Evolutionary conservation across 2,113 vertebrate genomes (phyloP), one percentile per base, ranked within the genome.

Genomic region (Scolopax mira): DNA sequence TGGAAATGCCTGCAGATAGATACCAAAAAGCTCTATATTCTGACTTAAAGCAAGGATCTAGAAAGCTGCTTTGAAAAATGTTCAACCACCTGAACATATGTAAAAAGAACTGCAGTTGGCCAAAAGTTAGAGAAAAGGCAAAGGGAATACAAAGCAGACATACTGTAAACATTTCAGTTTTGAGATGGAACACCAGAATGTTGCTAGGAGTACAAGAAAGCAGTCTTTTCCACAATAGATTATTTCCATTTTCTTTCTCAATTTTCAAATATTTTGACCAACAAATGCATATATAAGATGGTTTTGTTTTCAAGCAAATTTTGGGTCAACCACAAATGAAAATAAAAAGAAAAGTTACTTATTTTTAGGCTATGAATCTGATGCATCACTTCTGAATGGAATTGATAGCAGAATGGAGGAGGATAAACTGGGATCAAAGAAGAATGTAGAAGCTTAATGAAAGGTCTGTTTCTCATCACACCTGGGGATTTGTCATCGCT

Each of bases 321-420:
- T 83, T 57, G 42, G 62, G 88, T 84, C 69, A 93, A 27, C 22
- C 24, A 57, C 37, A 91, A 91, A 91, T 88, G 58, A 85, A 93
- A 96, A 48, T n/a, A n/a, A 94, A 88, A 89, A 93, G 95, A 42
- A 91, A 94, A 66, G 48, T 37, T 69, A 60, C 55, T 88, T 94
- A 39, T 71, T 95, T 79, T 93, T 66, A 42, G 60, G 15, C 42
- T 92, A 9, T 82, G 77, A 90, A 84, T 78, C 33, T 82, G 72
- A 85, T 90, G 84, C n/a, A 46, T 67, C 31, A 23, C 6, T 65
- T 37, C 77, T 85, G 66, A 85, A 55, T 51, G 18, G 41, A 78
- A 85, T 9, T 33, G 44, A 81, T 88, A 85, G 66, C 27, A 77
- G 85, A 96, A 94, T 44, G 39, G n/a, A 94, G 84, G 81, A 96